Evolutionary conservation across 2,888 invertebrate genomes (phyloP).

Genomic region (Sipha maydis): DNA sequence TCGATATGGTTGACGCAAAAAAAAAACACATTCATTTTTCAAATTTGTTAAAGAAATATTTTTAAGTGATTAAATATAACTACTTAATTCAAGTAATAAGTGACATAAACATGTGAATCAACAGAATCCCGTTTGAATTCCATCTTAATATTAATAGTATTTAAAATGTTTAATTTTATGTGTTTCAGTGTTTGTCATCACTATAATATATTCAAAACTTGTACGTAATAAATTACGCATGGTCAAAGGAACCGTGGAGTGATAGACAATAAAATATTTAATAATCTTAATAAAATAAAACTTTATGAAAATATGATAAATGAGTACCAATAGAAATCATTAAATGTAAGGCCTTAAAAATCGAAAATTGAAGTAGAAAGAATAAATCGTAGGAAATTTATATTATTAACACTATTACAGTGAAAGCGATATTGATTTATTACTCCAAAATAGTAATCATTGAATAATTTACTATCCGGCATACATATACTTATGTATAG

Average conservation of each 20-base stretch:
- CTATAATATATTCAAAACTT: too few species aligned
- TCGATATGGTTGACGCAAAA: too few species aligned
- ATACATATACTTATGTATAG: too few species aligned
- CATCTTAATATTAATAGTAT: too few species aligned
- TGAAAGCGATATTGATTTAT: slow-evolving; percentile 12
- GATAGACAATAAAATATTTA: not conserved
- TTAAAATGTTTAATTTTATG: too few species aligned
- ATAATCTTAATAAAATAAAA: not conserved
- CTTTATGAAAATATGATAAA: not conserved
- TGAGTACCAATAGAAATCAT: not conserved
- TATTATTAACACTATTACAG: not conserved
- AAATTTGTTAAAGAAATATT: too few species aligned
- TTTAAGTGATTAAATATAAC: too few species aligned
- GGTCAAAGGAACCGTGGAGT: not conserved
- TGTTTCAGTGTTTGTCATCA: too few species aligned
- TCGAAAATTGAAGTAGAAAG: not conserved
- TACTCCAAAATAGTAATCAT: not conserved
- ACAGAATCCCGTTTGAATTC: too few species aligned
- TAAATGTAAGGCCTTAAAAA: not conserved
- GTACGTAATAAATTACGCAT: not conserved
- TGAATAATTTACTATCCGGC: not conserved
- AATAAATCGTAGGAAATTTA: not conserved
- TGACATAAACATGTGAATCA: too few species aligned
- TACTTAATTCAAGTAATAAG: too few species aligned
- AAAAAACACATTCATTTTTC: too few species aligned